Percentiles rank a stretch among this genome's conserved stretches.
phyloP scores from a whole-genome alignment of 2,113 vertebrate species.

The Rostratula benghalensis region DNA sequence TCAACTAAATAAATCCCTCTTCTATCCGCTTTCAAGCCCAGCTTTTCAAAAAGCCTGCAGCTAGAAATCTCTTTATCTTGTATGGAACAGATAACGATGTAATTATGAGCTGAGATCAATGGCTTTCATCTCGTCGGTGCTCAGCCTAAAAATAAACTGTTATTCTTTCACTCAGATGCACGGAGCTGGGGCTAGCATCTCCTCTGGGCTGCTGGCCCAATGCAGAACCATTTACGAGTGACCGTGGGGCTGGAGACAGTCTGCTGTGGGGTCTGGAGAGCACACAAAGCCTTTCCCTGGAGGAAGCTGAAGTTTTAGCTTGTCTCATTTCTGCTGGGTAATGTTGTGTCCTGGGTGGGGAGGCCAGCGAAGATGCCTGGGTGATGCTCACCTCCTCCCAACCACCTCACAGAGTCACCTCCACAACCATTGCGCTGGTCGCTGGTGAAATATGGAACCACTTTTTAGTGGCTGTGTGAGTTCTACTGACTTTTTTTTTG shows the following conservation, averaged over 20 bases:
- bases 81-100: conserved; percentile 17
- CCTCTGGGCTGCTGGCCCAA: background rate
- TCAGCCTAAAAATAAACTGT: background rate
- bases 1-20: background rate
- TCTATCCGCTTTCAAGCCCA: background rate
- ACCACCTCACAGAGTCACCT: background rate
- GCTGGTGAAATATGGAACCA: background rate
- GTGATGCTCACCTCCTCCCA: background rate
- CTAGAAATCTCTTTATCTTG: conserved; percentile 27
- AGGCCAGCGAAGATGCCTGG: rapidly evolving
- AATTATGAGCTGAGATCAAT: conserved; percentile 27
- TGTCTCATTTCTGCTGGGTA: background rate
- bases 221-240: rapidly evolving
- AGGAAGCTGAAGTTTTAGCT: background rate
- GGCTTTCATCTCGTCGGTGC: background rate
- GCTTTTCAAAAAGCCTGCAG: conserved; percentile 30
- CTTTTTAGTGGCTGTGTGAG: background rate
- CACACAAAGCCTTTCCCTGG: background rate
- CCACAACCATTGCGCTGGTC: too few relatives aligned
- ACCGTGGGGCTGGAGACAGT: background rate
- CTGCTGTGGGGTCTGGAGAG: background rate
- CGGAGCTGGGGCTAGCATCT: background rate
- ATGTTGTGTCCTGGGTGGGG: rapidly evolving
- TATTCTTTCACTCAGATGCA: background rate
- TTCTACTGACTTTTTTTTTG: background rate